These are phyloP conservation scores for Melieria picta DNA, from an alignment of 2,888 invertebrate genomes.

Conservation along the genomic window DNA sequence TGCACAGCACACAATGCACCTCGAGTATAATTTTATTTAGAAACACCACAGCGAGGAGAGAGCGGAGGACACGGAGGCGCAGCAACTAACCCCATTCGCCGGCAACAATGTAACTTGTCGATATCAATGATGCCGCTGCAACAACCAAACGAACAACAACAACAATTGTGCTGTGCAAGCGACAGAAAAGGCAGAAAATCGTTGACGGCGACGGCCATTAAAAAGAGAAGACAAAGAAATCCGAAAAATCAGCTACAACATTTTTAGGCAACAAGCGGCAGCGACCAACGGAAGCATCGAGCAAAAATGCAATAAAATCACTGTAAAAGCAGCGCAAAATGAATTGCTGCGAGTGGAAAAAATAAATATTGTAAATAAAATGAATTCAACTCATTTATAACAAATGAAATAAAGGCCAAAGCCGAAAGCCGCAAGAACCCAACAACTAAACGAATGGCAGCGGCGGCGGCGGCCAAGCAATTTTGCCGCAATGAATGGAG, in stretches of 20 bases:
- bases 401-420: constrained; percentile 20
- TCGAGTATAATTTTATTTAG: constrained; percentile 13
- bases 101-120: constrained; percentile 10
- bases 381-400: constrained; percentile 8
- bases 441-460: background rate
- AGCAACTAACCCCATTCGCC: constrained; percentile 19
- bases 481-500: too few species aligned
- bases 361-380: constrained; percentile 11
- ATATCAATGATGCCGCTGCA: constrained; percentile 14
- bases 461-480: too few species aligned
- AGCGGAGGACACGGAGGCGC: background rate
- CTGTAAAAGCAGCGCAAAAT: background rate
- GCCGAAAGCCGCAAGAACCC: background rate
- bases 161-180: background rate
- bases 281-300: too few species aligned
- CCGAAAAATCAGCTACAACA: too few species aligned
- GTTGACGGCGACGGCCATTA: too few species aligned
- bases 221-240: too few species aligned
- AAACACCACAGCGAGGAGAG: background rate
- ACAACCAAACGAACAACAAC: constrained; percentile 6
- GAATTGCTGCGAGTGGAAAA: background rate
- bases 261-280: too few species aligned
- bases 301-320: too few species aligned
- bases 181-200: too few species aligned
- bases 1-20: background rate